A percentile compares a stretch with the other conserved stretches of the same genome.
Conservation (phyloP, 2,113 vertebrate species). For the Pterocles gutturalis region DNA sequence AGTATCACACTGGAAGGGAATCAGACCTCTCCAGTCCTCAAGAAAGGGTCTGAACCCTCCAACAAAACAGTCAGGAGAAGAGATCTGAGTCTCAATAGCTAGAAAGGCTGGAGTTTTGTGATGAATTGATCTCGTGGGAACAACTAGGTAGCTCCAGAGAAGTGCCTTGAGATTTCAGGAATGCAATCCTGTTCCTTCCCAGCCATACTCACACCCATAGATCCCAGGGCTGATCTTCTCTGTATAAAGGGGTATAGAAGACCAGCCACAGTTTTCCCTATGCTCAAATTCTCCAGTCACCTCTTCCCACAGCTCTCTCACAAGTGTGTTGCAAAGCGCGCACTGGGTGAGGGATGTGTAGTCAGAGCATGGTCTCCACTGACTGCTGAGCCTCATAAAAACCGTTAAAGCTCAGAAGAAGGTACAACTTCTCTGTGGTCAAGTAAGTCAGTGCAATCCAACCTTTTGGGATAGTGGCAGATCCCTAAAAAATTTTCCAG, state of each 20-base stretch:
- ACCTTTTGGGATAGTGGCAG: background rate
- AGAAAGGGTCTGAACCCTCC: background rate
- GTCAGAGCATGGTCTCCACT: background rate
- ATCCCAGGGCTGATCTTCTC: background rate
- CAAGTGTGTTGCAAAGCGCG: rapidly evolving
- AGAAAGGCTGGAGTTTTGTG: background rate
- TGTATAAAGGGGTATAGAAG: background rate
- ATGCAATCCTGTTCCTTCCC: background rate
- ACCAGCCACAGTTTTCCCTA: background rate
- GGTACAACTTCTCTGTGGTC: background rate
- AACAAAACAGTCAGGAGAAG: background rate
- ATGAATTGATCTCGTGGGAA: background rate
- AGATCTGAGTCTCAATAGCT: background rate
- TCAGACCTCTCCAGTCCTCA: background rate
- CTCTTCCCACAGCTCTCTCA: background rate
- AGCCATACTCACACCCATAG: background rate
- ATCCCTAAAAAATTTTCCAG: background rate
- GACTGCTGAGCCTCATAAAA: background rate
- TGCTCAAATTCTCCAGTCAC: background rate
- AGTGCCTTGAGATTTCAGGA: background rate
- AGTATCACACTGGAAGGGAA: background rate
- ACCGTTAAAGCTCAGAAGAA: background rate
- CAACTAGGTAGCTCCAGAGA: background rate
- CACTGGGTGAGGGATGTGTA: background rate
- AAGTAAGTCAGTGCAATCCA: background rate